These are phyloP conservation scores for Ceratina japonica DNA, from an alignment of 1,140 invertebrate genomes.

Conservation along the genomic window DNA sequence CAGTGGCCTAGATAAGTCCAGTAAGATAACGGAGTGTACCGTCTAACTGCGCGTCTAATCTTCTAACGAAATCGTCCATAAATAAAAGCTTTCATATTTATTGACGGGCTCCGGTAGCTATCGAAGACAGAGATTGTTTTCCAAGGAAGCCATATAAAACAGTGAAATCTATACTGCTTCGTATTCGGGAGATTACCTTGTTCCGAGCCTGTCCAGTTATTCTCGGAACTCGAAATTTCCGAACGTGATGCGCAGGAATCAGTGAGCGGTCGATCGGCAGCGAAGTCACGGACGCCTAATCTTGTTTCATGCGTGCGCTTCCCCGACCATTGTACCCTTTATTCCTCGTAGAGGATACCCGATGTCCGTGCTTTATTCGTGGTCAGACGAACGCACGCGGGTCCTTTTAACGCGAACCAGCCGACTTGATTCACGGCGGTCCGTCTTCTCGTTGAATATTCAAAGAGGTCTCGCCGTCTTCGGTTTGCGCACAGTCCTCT, in stretches of 20 bases:
- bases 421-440: slow-evolving; percentile 44
- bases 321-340: slow-evolving; percentile 16
- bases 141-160: slow-evolving; percentile 5
- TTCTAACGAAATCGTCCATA: neutral
- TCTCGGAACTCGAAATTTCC: neutral
- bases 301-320: slow-evolving; percentile 5
- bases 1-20: slow-evolving; percentile 14
- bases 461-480: slow-evolving; percentile 1
- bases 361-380: slow-evolving; percentile 26
- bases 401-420: slow-evolving; percentile 4
- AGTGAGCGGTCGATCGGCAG: slow-evolving; percentile 24
- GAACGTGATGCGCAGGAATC: slow-evolving; percentile 17
- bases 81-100: neutral
- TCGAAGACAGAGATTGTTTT: neutral
- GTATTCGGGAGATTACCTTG: neutral
- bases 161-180: neutral
- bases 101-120: neutral
- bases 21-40: neutral
- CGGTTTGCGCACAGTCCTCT: slow-evolving; percentile 21
- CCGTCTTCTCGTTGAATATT: slow-evolving; percentile 29
- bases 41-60: too few species aligned
- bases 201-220: neutral
- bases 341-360: neutral
- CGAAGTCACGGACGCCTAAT: slow-evolving; percentile 22
- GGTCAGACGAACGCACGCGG: slow-evolving; percentile 9